Conservation (phyloP, 2,888 invertebrate species). For the Malacosoma neustria region DNA sequence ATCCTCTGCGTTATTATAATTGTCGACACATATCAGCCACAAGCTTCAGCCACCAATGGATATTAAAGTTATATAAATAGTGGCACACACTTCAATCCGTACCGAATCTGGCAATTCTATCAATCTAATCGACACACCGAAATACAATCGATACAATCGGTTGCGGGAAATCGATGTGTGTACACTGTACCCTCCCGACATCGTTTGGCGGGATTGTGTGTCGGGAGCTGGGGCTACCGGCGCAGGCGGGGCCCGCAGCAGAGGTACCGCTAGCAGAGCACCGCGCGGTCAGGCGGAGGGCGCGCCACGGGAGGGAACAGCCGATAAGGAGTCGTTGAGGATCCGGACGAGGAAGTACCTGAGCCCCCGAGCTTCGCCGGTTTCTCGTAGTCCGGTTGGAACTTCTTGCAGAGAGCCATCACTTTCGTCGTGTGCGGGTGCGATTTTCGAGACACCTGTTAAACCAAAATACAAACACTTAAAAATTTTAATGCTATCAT, state of each 20-base stretch:
- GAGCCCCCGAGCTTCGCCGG: slow-evolving; percentile 45
- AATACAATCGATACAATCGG: not conserved
- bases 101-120: too few relatives aligned
- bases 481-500: too few relatives aligned
- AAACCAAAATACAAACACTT: too few relatives aligned
- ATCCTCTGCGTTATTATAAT: too few relatives aligned
- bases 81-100: too few relatives aligned
- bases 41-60: too few relatives aligned
- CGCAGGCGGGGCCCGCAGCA: slow-evolving; percentile 16
- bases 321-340: slow-evolving; percentile 19
- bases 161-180: not conserved
- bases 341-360: slow-evolving; percentile 20
- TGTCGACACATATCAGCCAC: too few relatives aligned
- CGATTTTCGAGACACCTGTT: slow-evolving; percentile 75
- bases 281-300: slow-evolving; percentile 36
- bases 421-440: slow-evolving; percentile 72
- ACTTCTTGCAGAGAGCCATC: slow-evolving; percentile 69
- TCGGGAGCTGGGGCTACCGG: slow-evolving; percentile 5
- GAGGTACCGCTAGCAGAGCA: slow-evolving; percentile 46
- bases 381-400: slow-evolving; percentile 70
- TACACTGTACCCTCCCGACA: slow-evolving; percentile 2
- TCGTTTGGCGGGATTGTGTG: slow-evolving; percentile 4
- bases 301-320: slow-evolving; percentile 22
- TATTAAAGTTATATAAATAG: too few relatives aligned
- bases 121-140: not conserved